phyloP scores from a whole-genome alignment of 35 echinoderm and acorn worm genomes.

The Diadema setosum region DNA sequence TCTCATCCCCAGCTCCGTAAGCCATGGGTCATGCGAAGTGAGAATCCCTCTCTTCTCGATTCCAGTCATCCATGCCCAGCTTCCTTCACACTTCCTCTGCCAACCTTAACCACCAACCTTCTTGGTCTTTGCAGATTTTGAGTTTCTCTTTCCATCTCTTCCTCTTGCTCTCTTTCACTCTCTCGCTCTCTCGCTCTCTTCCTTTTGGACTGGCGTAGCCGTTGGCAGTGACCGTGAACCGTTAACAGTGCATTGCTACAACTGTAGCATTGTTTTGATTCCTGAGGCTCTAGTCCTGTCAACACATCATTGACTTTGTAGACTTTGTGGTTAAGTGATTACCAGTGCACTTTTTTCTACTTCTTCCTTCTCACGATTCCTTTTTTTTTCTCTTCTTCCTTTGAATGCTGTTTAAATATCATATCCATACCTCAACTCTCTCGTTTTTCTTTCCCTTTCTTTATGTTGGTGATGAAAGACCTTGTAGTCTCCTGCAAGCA shows the following conservation, averaged over 20 bases:
- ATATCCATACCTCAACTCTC: not conserved
- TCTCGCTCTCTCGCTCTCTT: not conserved
- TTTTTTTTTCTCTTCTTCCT: not conserved
- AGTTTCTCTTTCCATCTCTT: not conserved
- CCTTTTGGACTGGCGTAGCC: not conserved
- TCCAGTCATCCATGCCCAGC: no score
- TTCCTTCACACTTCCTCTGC: no score
- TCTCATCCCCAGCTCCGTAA: not conserved
- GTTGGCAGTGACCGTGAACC: conserved; percentile 1
- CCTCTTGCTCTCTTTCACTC: not conserved
- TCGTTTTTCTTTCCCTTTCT: no score
- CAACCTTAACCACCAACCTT: no score
- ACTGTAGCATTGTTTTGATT: conserved; percentile 6
- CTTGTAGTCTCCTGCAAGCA: no score
- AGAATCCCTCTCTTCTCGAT: no score
- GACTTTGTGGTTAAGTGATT: not conserved
- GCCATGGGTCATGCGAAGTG: no score
- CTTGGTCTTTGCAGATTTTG: not conserved
- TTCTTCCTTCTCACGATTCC: not conserved
- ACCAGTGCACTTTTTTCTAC: not conserved
- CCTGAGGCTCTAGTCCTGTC: not conserved
- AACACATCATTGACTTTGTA: not conserved
- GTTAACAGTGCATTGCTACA: conserved; percentile 9
- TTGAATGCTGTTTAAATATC: not conserved
- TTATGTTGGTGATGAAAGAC: not conserved